Evolutionary conservation across 1,140 invertebrate species (phyloP).

Genomic region (Bombus waltoni): DNA sequence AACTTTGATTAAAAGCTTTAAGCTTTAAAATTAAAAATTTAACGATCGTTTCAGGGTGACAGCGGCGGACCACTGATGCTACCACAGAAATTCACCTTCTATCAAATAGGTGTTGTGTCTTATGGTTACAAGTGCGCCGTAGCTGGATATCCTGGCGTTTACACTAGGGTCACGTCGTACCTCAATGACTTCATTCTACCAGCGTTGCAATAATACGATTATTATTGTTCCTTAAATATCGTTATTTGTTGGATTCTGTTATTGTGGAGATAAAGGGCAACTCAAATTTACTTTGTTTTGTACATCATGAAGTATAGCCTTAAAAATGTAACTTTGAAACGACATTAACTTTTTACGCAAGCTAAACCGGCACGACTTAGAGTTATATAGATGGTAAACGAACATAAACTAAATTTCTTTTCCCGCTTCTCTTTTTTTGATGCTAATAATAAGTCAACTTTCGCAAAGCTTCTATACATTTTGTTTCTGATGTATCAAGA

Average conservation of each 20-base stretch:
- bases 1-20: not conserved
- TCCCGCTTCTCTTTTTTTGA: too few relatives aligned
- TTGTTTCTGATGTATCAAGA: not conserved
- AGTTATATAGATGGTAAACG: too few relatives aligned
- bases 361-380: too few relatives aligned
- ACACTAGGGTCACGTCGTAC: conserved; percentile 88
- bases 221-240: not conserved
- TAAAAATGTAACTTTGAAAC: not conserved
- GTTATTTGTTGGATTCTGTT: not conserved
- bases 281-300: not conserved
- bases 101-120: conserved; percentile 89
- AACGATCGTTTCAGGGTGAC: conserved; percentile 84
- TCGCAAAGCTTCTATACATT: not conserved
- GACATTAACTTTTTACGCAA: not conserved
- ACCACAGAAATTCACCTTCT: conserved; percentile 77
- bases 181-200: conserved; percentile 84
- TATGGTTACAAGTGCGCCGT: conserved; percentile 90
- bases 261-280: not conserved
- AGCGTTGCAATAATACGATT: not conserved
- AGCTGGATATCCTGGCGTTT: conserved; percentile 89
- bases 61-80: conserved; percentile 93
- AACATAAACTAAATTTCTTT: not conserved
- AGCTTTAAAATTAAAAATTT: not conserved
- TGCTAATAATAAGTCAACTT: too few relatives aligned
- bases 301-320: not conserved